phyloP scores from a whole-genome alignment of 2,797 vertebrate genomes.

The Paratrypauchen microcephalus region DNA sequence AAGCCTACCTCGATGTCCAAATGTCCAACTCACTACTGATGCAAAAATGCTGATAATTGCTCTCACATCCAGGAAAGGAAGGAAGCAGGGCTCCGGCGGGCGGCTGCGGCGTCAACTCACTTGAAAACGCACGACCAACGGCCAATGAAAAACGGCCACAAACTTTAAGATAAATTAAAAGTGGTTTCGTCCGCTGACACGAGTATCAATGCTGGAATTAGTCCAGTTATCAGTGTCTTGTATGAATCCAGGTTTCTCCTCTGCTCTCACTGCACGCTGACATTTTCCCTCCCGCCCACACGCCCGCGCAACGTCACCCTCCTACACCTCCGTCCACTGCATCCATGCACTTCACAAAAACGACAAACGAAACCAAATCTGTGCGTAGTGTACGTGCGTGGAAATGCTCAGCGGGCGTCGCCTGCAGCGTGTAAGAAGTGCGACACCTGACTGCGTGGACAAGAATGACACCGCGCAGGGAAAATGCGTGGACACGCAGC shows the following conservation, averaged over 20 bases:
- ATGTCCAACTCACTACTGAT: constrained; percentile 39
- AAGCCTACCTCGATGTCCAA: constrained; percentile 56
- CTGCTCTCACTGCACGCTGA: constrained; percentile 51
- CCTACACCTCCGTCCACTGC: constrained; percentile 5
- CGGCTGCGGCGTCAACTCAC: constrained; percentile 13
- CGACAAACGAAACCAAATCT: constrained; percentile 14
- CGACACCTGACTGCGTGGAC: constrained; percentile 81
- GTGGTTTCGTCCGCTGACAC: constrained; percentile 6
- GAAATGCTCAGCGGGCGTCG: constrained; percentile 51
- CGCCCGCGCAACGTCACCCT: constrained; percentile 56
- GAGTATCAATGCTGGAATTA: constrained; percentile 12
- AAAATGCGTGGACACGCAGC: constrained; percentile 58
- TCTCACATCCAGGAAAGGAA: constrained; percentile 59
- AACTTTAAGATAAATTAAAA: constrained; percentile 29
- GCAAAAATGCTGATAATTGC: constrained; percentile 25
- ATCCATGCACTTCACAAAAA: constrained; percentile 10
- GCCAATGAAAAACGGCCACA: constrained; percentile 10
- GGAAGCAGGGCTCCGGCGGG: constrained; percentile 27
- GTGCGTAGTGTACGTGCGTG: constrained; percentile 28
- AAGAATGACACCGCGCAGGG: constrained; percentile 73
- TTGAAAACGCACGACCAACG: neutral
- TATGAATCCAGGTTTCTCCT: constrained; percentile 21
- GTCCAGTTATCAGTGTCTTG: constrained; percentile 13
- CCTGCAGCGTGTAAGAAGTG: constrained; percentile 71
- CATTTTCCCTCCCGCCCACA: constrained; percentile 66